Base-by-base conservation (phyloP, 2,888 invertebrate species). In the Prionchulus punctatus region DNA sequence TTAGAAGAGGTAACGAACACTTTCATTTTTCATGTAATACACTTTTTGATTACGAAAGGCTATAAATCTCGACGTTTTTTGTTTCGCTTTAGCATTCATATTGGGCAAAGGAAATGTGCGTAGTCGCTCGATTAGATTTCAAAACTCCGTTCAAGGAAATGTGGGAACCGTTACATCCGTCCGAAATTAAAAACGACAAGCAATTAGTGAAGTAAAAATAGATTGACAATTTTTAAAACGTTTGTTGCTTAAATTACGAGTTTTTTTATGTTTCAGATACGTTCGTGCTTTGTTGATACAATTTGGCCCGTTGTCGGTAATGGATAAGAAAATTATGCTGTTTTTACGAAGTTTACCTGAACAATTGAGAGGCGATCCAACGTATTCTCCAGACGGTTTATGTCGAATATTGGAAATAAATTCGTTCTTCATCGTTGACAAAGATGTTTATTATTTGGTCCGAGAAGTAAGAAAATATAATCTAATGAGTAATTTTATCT, bases 81-180 rank as follows among this genome's bases (percentile, higher is more conserved):
- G 18, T 45, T n/a, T 45, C 7, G 12, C 23, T 49, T 49, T 28
- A 49, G 50, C 50, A 49, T 45, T n/a, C 45, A 7, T 45, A 45
- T 45, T 45, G 45, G 45, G 45, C 45, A 12, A 45, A 45, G 45
- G 45, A 45, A 23, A 45, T 45, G 45, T 45, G 45, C 23, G 23
- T 45, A 12, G 45, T 45, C 4, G 45, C 45, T 7, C 12, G 12
- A 23, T 23, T 45, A 7, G 30, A 49, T 28, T 49, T 15, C 28
- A 4, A 30, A 12, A 28, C 21, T 26, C 50, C 50, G 12, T 49
- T 49, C 50, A 49, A 30, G 12, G 50, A 49, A 30, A 30, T 49
- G 27, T 49, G 50, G 50, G 50, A 49, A 30, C 50, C 50, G 12
- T 15, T 49, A 23, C 28, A 26, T 12, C 50, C 50, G 28, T n/a